These are phyloP conservation scores for Motacilla alba DNA, from an alignment of 2,113 vertebrate species.

Conservation along the genomic window DNA sequence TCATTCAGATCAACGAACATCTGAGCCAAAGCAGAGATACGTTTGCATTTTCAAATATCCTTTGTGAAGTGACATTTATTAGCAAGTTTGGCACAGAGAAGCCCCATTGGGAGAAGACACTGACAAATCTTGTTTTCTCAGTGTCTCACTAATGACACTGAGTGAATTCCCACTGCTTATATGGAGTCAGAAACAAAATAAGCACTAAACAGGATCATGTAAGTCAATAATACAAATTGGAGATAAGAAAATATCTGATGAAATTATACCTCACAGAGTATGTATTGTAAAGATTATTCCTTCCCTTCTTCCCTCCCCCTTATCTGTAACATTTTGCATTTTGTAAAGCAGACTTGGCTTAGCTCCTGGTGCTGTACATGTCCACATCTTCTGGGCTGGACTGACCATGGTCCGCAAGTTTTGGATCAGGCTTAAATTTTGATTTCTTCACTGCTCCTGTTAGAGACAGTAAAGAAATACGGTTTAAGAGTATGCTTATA, in stretches of 20 bases:
- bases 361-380: conserved; percentile 90
- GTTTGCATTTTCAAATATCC: conserved; percentile 4
- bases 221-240: conserved; percentile 9
- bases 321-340: neutral
- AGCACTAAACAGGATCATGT: neutral
- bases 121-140: neutral
- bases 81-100: conserved; percentile 30
- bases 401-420: conserved; percentile 85
- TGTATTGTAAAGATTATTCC: conserved; percentile 1
- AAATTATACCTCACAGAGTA: neutral
- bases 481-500: neutral
- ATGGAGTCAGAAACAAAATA: neutral
- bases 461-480: conserved; percentile 28
- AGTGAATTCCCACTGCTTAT: neutral
- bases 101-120: neutral
- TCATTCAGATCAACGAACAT: neutral
- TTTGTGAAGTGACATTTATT: conserved; percentile 43
- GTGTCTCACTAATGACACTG: neutral
- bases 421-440: conserved; percentile 76
- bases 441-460: conserved; percentile 61
- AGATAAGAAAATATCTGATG: conserved; percentile 28
- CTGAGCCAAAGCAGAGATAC: neutral
- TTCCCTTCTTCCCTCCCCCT: conserved; percentile 51
- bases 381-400: conserved; percentile 86
- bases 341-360: neutral